Evolutionary conservation across 2,888 invertebrate species (phyloP), one percentile per base, ranked within the genome.

Genomic region (Serrognathus titanus): DNA sequence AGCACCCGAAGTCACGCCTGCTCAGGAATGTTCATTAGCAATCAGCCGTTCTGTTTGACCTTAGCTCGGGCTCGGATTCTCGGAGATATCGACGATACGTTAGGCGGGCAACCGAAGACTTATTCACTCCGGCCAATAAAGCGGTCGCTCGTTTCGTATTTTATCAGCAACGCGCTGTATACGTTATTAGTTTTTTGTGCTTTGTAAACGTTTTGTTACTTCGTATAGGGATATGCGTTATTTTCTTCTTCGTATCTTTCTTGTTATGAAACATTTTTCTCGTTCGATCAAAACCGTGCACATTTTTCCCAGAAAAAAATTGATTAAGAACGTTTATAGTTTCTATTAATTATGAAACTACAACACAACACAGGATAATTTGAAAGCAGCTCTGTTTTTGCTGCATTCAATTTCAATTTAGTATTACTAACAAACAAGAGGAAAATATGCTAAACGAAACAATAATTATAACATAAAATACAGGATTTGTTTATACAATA

Each of bases 21-120:
- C 50, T 45, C 57, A 64, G 64, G 68, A 69, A 69, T 69, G 67
- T 68, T 66, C 66, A 68, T 69, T 68, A 68, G 67, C 66, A 62
- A 64, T 64, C 63, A 62, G 58, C 63, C 64, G 66, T 58, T 66
- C 64, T 60, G 61, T 62, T 66, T 66, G 68, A 68, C 65, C 66
- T 65, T 63, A 57, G 60, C 53, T 58, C 43, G 43, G 41, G 20
- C 12, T 43, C 16, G 35, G 38, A 20, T 36, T 31, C 43, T 13
- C 37, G 45, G 52, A 24, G 45, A 52, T 52, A 52, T 41, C 52
- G 43, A 52, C 52, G 43, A 36, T 36, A 43, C 43, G 43, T 52
- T 24, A 31, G 12, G 36, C 43, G 52, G 36, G 43, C 52, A 52
- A 52, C 52, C 35, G 52, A 43, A 52, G 48, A 43, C n/a, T 43